Conservation (phyloP, 2,113 vertebrate genomes). For the Corvus moneduloides region DNA sequence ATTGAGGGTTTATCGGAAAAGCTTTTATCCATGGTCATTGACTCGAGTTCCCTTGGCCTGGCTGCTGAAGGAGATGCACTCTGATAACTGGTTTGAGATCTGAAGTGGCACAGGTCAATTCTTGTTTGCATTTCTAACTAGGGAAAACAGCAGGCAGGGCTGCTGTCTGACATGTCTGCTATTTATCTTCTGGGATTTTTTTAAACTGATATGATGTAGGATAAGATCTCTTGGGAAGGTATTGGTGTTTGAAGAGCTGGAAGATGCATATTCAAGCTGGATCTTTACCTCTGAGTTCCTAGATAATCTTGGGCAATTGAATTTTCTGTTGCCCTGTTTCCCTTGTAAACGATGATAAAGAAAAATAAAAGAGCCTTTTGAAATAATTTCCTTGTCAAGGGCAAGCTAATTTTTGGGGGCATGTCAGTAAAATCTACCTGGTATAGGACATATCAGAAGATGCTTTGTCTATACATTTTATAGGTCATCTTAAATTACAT, state of each 20-base stretch:
- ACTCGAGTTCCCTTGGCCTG: conserved; percentile 59
- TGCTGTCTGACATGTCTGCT: conserved; percentile 22
- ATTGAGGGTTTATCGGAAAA: conserved; percentile 78
- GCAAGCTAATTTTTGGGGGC: background rate
- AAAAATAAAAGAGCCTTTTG: background rate
- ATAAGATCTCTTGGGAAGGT: background rate
- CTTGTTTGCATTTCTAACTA: conserved; percentile 58
- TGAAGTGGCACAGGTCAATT: conserved; percentile 53
- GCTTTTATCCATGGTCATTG: conserved; percentile 75
- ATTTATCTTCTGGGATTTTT: conserved; percentile 33
- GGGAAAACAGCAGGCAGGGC: conserved; percentile 44
- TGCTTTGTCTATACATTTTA: background rate
- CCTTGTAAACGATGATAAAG: background rate
- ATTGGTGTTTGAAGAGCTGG: background rate
- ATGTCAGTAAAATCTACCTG: background rate
- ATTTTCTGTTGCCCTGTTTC: background rate
- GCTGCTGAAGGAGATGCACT: conserved; percentile 49
- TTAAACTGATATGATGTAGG: background rate
- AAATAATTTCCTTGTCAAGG: background rate
- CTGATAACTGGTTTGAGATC: conserved; percentile 66
- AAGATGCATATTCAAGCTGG: background rate
- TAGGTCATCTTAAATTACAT: background rate
- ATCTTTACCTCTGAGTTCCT: background rate
- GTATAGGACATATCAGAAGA: background rate
- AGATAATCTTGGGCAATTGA: background rate